Evolutionary conservation across 2,797 vertebrate species (phyloP), one percentile per base, ranked within the genome.

Genomic region (Crocidura indochinensis): DNA sequence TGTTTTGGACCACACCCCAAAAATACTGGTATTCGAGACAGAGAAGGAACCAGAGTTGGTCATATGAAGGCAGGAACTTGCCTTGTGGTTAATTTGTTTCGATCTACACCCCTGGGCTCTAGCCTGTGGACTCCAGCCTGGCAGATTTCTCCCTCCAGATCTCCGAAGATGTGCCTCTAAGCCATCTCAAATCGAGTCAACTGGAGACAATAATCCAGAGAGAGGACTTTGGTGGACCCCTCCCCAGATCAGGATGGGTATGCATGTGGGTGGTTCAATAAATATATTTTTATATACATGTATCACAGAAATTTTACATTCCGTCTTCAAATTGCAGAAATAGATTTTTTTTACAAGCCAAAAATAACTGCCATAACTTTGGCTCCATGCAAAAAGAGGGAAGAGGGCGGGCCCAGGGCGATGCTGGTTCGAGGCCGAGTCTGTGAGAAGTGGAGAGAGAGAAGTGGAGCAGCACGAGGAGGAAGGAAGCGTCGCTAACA

Each of bases 211-310:
- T 95, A 97, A 98, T 98, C 99, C 98, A 99, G 98, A 99, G 99
- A 38, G 38, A 38, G 38, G 99, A 99, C 96, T 97, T 99, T 99
- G 98, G 98, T 98, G 98, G 98, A 98, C 98, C 98, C 98, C 98
- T 99, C 99, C 51, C 4, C 98, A 98, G 99, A 98, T 99, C 98
- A 97, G 98, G 98, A 98, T 98, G 99, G 98, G 98, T 99, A 98
- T 98, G 98, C 98, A 98, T 98, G 98, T 98, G 99, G 99, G 99
- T 99, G 98, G 97, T 98, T 99, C 98, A 99, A 98, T 99, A 99
- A 99, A 99, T 99, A 99, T 98, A 99, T 98, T 98, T 98, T 98
- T 99, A 99, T 99, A 98, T 99, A 99, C 99, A 99, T 97, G 98
- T 98, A 99, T 97, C 98, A 99, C 99, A 99, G 98, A 99, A 99